These are phyloP conservation scores for Nyctibius grandis DNA, from an alignment of 2,797 vertebrate genomes.

Conservation along the genomic window DNA sequence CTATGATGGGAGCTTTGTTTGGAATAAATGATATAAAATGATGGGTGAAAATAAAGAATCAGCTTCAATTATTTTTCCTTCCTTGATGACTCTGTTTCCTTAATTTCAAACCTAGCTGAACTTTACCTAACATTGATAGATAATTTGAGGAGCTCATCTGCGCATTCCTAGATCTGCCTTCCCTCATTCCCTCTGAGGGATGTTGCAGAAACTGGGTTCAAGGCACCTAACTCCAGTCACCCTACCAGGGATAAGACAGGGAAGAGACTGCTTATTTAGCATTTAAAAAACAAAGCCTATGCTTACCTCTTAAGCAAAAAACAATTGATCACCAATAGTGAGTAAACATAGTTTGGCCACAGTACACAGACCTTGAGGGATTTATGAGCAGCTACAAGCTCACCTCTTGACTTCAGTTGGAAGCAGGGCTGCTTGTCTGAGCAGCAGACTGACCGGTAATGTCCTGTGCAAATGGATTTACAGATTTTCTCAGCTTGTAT, in stretches of 20 bases:
- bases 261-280: neutral
- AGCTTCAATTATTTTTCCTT: neutral
- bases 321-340: slow-evolving; percentile 47
- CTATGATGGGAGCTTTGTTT: neutral
- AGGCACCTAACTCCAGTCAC: neutral
- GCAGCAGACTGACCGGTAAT: slow-evolving; percentile 36
- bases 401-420: slow-evolving; percentile 26
- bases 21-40: neutral
- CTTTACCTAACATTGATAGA: neutral
- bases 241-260: neutral
- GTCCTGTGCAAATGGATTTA: slow-evolving; percentile 68
- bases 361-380: neutral
- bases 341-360: slow-evolving; percentile 42
- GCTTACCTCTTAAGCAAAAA: slow-evolving; percentile 51
- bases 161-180: neutral
- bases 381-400: slow-evolving; percentile 46
- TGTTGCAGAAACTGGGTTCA: neutral
- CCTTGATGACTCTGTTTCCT: neutral
- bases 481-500: slow-evolving; percentile 72
- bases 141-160: neutral
- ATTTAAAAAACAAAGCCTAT: neutral
- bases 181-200: neutral
- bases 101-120: neutral
- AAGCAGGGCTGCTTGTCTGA: neutral
- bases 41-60: neutral